Evolutionary conservation across 2,113 vertebrate species (phyloP), one percentile per base, ranked within the genome.

Genomic region (Hyperoodon ampullatus): DNA sequence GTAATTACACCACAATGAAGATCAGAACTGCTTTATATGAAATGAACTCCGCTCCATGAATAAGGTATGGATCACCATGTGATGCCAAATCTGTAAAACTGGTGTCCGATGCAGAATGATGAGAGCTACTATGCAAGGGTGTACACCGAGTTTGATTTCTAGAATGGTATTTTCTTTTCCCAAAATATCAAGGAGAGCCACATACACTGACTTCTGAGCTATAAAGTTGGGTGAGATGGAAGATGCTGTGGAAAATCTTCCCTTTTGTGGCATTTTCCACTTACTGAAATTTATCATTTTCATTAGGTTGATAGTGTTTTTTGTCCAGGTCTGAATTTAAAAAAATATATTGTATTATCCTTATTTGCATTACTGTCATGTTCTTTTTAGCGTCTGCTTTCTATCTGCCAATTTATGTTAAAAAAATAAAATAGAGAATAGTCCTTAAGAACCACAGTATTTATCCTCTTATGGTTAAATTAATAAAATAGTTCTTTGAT

Each of bases 211-310:
- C 5, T 33, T 55, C 15, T 86, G 35, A 50, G 16, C 24, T 60
- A 23, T 44, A 35, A 26, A 86, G 65, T 60, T 74, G 39, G 26
- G 13, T 90, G 88, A 84, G 5, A 50, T 75, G 70, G 63, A 82
- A 82, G 42, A 66, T 33, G 30, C 5, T 58, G 14, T 24, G 71
- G 74, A 81, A 94, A 11, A 14, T 39, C 39, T 19, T 63, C n/a
- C 30, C 26, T 95, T 93, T 68, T 86, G 30, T 84, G 47, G 28
- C n/a, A 70, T 63, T 74, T 97, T 53, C 26, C 35, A 30, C 39
- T 88, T 13, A 75, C 77, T 93, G 44, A 94, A 97, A 90, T 66
- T 71, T 10, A 90, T 91, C 19, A 33, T 82, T 84, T 86, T 39
- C 75, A 86, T 97, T 88, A 83, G 35, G 33, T 58, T 81, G 60